Percentiles rank a stretch among this genome's conserved stretches.
Conservation (phyloP, 2,888 invertebrate genomes). For the Bombylius discolor region DNA sequence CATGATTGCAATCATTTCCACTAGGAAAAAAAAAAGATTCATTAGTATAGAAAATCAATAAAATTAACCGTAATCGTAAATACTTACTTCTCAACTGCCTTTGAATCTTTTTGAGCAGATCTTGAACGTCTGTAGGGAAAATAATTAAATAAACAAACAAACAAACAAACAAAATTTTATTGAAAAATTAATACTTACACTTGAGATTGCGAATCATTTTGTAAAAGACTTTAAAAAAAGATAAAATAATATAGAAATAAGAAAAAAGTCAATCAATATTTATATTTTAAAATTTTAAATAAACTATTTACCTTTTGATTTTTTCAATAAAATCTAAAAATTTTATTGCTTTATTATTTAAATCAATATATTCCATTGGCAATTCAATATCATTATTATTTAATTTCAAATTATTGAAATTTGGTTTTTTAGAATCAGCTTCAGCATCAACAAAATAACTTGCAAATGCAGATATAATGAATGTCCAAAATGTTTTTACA, state of each 20-base stretch:
- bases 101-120: no score
- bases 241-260: no score
- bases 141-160: no score
- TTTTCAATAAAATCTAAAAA: constrained; percentile 30
- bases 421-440: constrained; percentile 19
- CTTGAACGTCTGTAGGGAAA: no score
- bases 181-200: no score
- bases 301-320: constrained; percentile 14
- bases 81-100: no score
- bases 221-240: not conserved
- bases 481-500: constrained; percentile 34
- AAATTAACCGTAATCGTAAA: no score
- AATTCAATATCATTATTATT: constrained; percentile 29
- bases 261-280: no score
- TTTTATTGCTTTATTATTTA: constrained; percentile 29
- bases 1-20: no score
- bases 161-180: no score
- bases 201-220: not conserved
- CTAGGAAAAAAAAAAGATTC: no score
- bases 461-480: constrained; percentile 32
- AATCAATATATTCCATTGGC: constrained; percentile 23
- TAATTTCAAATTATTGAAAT: constrained; percentile 26
- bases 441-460: constrained; percentile 31
- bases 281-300: not conserved
- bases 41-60: no score